Evolutionary conservation across 2,888 invertebrate species (phyloP).

Genomic region (Nezara viridula): DNA sequence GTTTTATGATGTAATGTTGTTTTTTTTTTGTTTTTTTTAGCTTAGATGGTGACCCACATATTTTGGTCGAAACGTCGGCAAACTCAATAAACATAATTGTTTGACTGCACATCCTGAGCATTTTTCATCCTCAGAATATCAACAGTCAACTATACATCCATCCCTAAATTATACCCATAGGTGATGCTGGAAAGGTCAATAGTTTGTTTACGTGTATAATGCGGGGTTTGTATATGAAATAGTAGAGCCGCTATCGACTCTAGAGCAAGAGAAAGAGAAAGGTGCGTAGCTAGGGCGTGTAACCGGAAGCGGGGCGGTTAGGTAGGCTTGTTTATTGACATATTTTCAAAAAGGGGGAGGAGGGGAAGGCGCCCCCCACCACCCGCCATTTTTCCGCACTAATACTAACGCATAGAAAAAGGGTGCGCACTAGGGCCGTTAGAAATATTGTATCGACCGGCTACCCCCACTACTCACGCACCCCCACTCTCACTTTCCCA

Average conservation of each 20-base stretch:
- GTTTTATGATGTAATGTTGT: too few relatives aligned
- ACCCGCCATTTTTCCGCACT: constrained; percentile 65
- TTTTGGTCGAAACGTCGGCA: too few relatives aligned
- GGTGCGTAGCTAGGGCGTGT: constrained; percentile 59
- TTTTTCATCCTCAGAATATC: too few relatives aligned
- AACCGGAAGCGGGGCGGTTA: constrained; percentile 61
- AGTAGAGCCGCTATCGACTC: neutral
- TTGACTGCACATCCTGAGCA: too few relatives aligned
- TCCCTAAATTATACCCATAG: too few relatives aligned
- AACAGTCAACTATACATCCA: too few relatives aligned
- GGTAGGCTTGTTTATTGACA: constrained; percentile 64
- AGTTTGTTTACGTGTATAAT: neutral
- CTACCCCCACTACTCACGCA: constrained; percentile 52
- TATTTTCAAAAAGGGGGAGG: constrained; percentile 64
- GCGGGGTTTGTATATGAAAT: neutral
- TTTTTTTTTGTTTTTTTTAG: too few relatives aligned
- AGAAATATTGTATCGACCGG: constrained; percentile 64
- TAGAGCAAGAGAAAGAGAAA: constrained; percentile 44
- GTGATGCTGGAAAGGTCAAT: too few relatives aligned
- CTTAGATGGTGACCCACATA: too few relatives aligned
- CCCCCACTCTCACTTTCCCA: constrained; percentile 52
- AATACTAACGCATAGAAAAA: constrained; percentile 64
- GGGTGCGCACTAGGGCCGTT: constrained; percentile 63
- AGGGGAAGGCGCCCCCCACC: constrained; percentile 28
- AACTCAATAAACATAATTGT: too few relatives aligned